Percentiles rank a stretch among this genome's conserved stretches.
phyloP scores from a whole-genome alignment of 1,140 invertebrate species.

The Vanessa atalanta region DNA sequence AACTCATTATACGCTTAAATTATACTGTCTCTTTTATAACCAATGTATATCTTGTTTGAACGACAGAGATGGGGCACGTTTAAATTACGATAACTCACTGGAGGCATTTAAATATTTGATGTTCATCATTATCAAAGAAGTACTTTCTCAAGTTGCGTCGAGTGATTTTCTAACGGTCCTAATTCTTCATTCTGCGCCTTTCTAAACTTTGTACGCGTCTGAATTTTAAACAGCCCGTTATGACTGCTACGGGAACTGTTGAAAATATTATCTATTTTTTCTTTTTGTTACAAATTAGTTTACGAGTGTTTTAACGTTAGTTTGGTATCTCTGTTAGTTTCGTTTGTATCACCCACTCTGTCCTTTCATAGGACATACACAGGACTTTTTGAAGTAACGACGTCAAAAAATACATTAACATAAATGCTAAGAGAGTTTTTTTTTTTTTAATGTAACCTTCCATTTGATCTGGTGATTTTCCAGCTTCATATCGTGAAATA shows the following conservation, averaged over 20 bases:
- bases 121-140: not conserved
- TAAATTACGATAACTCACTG: not conserved
- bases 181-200: not conserved
- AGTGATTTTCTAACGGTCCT: constrained; percentile 1
- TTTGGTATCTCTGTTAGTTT: no score
- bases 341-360: no score
- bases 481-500: no score
- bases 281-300: no score
- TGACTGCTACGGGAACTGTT: not conserved
- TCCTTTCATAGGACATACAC: no score
- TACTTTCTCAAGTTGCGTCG: not conserved
- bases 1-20: not conserved
- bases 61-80: not conserved
- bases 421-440: no score
- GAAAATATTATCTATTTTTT: no score
- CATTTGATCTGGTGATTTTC: no score
- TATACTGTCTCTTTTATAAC: not conserved
- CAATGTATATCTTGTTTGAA: not conserved
- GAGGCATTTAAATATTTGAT: not conserved
- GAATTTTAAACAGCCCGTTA: constrained; percentile 1
- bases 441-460: no score
- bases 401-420: no score
- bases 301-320: no score
- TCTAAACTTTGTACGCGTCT: constrained; percentile 1
- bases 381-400: no score